Conservation (phyloP, 64 coral and sea anemone genomes). For the Orbicella faveolata region DNA sequence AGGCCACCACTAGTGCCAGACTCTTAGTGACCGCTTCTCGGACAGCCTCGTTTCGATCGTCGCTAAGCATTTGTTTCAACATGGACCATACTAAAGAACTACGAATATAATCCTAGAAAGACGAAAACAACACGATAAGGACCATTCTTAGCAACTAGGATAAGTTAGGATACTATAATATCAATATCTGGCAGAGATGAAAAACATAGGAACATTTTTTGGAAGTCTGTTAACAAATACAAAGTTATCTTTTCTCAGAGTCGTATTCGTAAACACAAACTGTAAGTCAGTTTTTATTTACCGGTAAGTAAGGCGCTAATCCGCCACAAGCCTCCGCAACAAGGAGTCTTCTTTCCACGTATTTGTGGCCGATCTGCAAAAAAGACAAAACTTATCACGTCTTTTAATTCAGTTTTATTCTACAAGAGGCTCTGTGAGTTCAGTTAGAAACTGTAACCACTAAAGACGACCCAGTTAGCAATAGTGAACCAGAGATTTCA, state of each 20-base stretch:
- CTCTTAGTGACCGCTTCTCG: slow-evolving; percentile 93
- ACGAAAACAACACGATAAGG: not conserved
- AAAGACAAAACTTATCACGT: not conserved
- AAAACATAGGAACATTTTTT: not conserved
- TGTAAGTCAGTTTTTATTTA: slow-evolving; percentile 7
- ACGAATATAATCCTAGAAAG: slow-evolving; percentile 66
- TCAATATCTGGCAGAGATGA: not conserved
- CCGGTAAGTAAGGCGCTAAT: slow-evolving; percentile 84
- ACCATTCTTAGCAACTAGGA: not conserved
- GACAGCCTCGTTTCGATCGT: slow-evolving; percentile 92
- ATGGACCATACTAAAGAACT: slow-evolving; percentile 88
- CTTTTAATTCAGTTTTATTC: no score
- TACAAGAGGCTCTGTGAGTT: no score
- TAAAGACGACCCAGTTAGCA: no score
- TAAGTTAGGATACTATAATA: not conserved
- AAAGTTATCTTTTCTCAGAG: no score
- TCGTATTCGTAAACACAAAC: no score
- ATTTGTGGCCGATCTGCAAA: slow-evolving; percentile 92
- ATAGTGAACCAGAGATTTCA: no score
- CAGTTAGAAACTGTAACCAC: no score
- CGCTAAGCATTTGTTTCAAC: slow-evolving; percentile 97
- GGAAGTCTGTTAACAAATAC: not conserved
- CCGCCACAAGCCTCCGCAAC: slow-evolving; percentile 94
- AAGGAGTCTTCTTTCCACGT: slow-evolving; percentile 84
- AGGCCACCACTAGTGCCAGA: slow-evolving; percentile 83